These are phyloP conservation scores for Thalpophila matura DNA, from an alignment of 2,888 invertebrate genomes.

Conservation along the genomic window DNA sequence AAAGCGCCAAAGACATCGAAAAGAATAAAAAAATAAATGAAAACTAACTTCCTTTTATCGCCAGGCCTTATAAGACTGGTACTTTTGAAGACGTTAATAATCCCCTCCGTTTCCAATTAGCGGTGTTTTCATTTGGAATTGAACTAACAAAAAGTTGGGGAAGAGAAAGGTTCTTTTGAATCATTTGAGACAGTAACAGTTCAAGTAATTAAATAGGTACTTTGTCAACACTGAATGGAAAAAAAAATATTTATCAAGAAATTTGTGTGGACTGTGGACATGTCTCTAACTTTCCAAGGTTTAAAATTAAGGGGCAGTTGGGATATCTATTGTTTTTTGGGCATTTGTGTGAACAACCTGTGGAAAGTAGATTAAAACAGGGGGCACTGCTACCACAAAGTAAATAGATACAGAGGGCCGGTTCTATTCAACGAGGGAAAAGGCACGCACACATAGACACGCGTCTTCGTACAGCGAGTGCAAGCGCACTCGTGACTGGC, in stretches of 20 bases:
- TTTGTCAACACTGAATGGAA: conserved; percentile 37
- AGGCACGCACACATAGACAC: too few relatives aligned
- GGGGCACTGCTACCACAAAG: too few relatives aligned
- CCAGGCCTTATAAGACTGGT: conserved; percentile 37
- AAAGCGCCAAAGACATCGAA: conserved; percentile 30
- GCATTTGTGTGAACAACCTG: conserved; percentile 1
- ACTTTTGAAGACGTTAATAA: conserved; percentile 44
- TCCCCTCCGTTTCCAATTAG: conserved; percentile 55
- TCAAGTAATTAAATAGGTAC: conserved; percentile 51
- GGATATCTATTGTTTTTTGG: not conserved
- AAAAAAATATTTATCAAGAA: conserved; percentile 49
- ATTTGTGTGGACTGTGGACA: not conserved
- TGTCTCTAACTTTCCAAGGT: not conserved
- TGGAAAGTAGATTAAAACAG: conserved; percentile 2
- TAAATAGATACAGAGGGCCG: too few relatives aligned
- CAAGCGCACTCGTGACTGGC: too few relatives aligned
- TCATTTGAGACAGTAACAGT: conserved; percentile 38
- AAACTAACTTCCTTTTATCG: conserved; percentile 41
- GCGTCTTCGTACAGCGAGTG: too few relatives aligned
- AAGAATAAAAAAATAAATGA: conserved; percentile 56
- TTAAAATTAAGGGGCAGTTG: not conserved
- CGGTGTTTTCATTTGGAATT: conserved; percentile 44
- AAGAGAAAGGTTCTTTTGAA: conserved; percentile 43
- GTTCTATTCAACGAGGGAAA: too few relatives aligned
- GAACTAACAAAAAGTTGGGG: conserved; percentile 48